Conservation (phyloP, 1,140 invertebrate species). For the Aphidius ervi region DNA sequence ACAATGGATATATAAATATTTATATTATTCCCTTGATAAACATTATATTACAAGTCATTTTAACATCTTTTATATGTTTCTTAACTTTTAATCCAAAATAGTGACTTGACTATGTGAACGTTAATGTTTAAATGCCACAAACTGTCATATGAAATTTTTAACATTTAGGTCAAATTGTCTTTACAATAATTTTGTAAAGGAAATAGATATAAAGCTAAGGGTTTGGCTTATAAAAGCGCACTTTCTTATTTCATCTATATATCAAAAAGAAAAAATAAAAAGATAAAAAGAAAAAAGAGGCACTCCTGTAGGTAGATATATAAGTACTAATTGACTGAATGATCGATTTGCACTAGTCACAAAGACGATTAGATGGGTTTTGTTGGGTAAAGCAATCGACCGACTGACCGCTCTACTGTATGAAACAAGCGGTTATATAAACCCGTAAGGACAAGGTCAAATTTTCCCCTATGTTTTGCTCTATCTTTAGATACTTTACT, state of each 20-base stretch:
- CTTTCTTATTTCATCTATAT: too few species aligned
- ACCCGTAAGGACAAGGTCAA: constrained; percentile 39
- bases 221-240: too few species aligned
- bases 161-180: too few species aligned
- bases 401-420: constrained; percentile 32
- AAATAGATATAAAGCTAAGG: too few species aligned
- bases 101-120: too few species aligned
- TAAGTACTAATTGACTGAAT: constrained; percentile 19
- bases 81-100: too few species aligned
- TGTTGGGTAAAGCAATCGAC: constrained; percentile 28
- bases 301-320: constrained; percentile 11
- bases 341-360: constrained; percentile 12
- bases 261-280: too few species aligned
- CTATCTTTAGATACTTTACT: constrained; percentile 21
- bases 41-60: background rate
- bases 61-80: too few species aligned
- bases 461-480: constrained; percentile 28
- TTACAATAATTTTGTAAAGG: too few species aligned
- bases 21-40: background rate
- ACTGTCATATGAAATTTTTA: background rate
- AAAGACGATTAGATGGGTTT: constrained; percentile 1
- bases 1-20: constrained; percentile 4
- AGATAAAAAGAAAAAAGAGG: constrained; percentile 8
- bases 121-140: too few species aligned
- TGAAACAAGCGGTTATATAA: constrained; percentile 38